These are phyloP conservation scores for Mesembrinibis cayennensis DNA, from an alignment of 2,113 vertebrate species.

Conservation along the genomic window DNA sequence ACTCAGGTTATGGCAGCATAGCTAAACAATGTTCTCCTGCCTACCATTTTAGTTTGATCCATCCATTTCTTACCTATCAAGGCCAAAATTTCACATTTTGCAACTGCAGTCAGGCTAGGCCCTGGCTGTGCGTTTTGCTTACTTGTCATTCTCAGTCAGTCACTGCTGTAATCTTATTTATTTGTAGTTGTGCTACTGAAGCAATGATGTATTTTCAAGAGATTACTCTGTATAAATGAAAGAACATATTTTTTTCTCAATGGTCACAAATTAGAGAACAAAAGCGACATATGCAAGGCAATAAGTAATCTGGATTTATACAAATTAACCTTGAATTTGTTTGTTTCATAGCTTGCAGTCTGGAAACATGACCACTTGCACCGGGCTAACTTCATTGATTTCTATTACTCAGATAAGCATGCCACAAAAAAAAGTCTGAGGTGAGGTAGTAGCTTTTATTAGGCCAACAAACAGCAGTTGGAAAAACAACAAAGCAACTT, in stretches of 20 bases:
- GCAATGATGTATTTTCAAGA: neutral
- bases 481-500: constrained; percentile 24
- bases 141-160: neutral
- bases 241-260: neutral
- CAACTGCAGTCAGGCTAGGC: neutral
- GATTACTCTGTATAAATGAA: neutral
- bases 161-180: neutral
- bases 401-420: neutral
- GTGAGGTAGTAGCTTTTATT: constrained; percentile 14
- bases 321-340: neutral
- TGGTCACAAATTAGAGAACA: neutral
- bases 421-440: neutral
- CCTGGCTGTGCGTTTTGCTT: neutral
- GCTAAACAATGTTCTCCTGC: neutral
- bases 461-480: neutral
- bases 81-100: neutral
- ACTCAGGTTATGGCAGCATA: neutral
- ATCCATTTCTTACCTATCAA: neutral
- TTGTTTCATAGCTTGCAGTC: neutral
- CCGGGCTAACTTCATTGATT: neutral
- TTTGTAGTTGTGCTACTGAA: neutral
- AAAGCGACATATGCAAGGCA: neutral
- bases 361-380: neutral
- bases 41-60: neutral
- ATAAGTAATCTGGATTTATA: neutral